Conservation (phyloP, 2,888 invertebrate genomes). For the Lycaena phlaeas region DNA sequence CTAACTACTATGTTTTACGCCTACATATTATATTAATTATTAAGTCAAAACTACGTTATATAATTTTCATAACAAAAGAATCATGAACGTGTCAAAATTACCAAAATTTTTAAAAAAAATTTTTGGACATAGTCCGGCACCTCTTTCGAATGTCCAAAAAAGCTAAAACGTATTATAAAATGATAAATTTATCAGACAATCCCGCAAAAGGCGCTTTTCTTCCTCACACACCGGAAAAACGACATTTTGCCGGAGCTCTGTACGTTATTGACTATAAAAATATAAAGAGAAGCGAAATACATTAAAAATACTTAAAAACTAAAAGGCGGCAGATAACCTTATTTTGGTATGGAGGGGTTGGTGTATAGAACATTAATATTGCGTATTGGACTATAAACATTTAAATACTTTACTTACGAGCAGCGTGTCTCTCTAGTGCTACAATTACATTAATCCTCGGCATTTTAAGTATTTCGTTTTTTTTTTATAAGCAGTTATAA, state of each 20-base stretch:
- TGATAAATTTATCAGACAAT: too few relatives aligned
- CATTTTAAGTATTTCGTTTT: neutral
- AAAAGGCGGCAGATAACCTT: constrained; percentile 44
- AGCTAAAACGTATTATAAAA: neutral
- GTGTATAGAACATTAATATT: constrained; percentile 18
- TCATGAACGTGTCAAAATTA: constrained; percentile 1
- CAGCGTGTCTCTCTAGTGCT: constrained; percentile 12
- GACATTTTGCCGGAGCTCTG: neutral
- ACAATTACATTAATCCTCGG: constrained; percentile 14
- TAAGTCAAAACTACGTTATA: constrained; percentile 2
- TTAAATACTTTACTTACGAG: constrained; percentile 20
- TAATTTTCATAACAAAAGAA: constrained; percentile 1
- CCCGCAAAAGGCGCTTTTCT: neutral
- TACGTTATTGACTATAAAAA: neutral
- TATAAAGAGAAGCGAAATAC: constrained; percentile 18
- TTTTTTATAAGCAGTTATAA: neutral
- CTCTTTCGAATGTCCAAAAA: neutral
- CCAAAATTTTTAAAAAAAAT: neutral
- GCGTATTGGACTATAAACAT: constrained; percentile 18
- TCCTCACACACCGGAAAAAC: neutral
- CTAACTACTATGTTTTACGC: constrained; percentile 1
- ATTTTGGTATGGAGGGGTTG: constrained; percentile 39
- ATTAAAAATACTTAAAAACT: constrained; percentile 33
- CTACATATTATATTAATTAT: too few relatives aligned
- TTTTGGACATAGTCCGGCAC: constrained; percentile 1